These are phyloP conservation scores for Phoxinus phoxinus DNA, from an alignment of 2,113 vertebrate genomes.

Conservation along the genomic window DNA sequence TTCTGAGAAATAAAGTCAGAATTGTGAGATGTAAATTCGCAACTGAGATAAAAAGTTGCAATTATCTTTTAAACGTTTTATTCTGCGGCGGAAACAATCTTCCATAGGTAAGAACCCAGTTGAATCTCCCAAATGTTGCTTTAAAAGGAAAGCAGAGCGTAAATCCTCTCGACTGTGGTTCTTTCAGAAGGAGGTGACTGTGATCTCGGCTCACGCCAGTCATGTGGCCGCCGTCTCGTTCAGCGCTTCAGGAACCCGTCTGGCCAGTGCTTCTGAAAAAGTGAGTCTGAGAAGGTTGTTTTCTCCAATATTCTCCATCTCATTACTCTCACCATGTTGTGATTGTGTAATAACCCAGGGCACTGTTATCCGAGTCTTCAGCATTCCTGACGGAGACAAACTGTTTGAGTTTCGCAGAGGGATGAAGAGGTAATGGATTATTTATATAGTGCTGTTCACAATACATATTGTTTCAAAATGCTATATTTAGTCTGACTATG, in stretches of 20 bases:
- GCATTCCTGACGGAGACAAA: conserved; percentile 92
- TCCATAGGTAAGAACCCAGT: no score
- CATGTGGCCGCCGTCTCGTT: conserved; percentile 92
- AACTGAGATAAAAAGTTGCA: no score
- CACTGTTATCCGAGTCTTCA: conserved; percentile 96
- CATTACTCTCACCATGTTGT: background rate
- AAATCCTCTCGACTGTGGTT: background rate
- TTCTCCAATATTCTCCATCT: background rate
- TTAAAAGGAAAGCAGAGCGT: no score
- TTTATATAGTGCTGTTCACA: no score
- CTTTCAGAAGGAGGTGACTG: conserved; percentile 86
- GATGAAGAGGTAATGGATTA: conserved; percentile 85
- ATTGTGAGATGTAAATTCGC: no score
- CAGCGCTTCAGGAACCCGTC: conserved; percentile 86
- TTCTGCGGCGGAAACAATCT: no score
- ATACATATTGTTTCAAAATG: no score
- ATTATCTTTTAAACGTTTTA: no score
- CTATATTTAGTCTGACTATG: no score
- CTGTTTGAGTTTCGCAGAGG: conserved; percentile 96
- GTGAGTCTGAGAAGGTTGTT: conserved; percentile 65
- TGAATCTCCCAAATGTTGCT: no score
- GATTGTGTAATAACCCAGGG: conserved; percentile 74
- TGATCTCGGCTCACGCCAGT: conserved; percentile 94
- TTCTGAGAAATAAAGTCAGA: no score
- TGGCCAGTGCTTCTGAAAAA: conserved; percentile 95